These are phyloP conservation scores for Atethmia centrago DNA, from an alignment of 2,888 invertebrate genomes.

Conservation along the genomic window DNA sequence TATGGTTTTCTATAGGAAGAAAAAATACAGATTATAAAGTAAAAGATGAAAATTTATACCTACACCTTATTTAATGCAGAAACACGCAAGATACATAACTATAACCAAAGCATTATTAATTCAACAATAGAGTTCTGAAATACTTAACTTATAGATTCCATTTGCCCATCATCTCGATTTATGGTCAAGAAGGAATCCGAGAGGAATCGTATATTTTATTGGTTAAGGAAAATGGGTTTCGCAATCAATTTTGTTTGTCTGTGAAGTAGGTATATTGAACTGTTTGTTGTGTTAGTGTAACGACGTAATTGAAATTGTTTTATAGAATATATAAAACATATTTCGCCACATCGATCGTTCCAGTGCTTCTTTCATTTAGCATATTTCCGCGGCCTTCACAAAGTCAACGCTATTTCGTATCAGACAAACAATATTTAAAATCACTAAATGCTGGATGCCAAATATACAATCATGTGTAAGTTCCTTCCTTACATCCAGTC, in stretches of 20 bases:
- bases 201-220: constrained; percentile 33
- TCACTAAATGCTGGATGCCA: background rate
- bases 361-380: background rate
- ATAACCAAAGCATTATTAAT: constrained; percentile 4
- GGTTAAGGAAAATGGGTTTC: constrained; percentile 22
- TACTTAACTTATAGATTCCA: constrained; percentile 3
- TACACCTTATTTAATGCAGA: background rate
- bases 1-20: background rate
- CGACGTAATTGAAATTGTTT: constrained; percentile 2
- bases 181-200: constrained; percentile 23
- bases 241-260: constrained; percentile 28
- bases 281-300: constrained; percentile 6
- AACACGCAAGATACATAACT: background rate
- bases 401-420: background rate
- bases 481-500: background rate
- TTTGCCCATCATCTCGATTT: constrained; percentile 28
- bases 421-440: background rate
- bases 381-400: background rate
- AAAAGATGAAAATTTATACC: background rate
- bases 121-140: constrained; percentile 10
- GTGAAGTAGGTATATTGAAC: constrained; percentile 8
- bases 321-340: background rate
- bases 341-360: background rate
- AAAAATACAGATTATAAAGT: background rate
- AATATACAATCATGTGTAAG: background rate